These are phyloP conservation scores for Xestia ashworthii DNA, from an alignment of 2,888 invertebrate genomes.

Conservation along the genomic window DNA sequence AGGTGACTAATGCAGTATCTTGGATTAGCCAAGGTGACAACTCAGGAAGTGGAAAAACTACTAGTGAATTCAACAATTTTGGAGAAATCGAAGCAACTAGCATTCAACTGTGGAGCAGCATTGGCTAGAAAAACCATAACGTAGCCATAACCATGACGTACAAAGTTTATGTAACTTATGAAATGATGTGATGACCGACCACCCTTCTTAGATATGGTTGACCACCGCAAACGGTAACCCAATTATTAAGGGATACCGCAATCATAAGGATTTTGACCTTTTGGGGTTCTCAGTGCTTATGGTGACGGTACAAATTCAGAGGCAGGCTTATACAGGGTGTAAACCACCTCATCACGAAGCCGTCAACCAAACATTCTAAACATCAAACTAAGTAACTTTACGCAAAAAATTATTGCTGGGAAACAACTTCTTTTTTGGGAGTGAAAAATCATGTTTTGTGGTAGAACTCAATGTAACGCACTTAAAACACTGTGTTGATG, in stretches of 20 bases:
- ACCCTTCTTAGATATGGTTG: not conserved
- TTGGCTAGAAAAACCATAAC: not conserved
- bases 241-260: conserved; percentile 21
- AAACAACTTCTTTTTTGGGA: no score
- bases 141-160: no score
- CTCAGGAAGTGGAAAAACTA: not conserved
- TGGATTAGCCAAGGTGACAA: not conserved
- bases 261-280: conserved; percentile 15
- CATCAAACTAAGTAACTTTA: no score
- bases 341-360: no score
- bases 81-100: not conserved
- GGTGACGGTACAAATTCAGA: not conserved
- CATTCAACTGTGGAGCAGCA: not conserved
- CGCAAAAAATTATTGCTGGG: no score
- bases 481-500: no score
- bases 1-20: not conserved
- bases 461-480: no score
- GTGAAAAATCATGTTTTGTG: no score
- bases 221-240: conserved; percentile 17
- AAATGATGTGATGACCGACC: conserved; percentile 7
- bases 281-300: not conserved
- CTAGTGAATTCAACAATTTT: not conserved
- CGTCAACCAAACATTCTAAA: no score
- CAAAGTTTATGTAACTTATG: not conserved
- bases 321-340: not conserved